A percentile compares a stretch with the other conserved stretches of the same genome.
Evolutionary conservation across 2,113 vertebrate genomes (phyloP).

Genomic region (Lanius collurio): DNA sequence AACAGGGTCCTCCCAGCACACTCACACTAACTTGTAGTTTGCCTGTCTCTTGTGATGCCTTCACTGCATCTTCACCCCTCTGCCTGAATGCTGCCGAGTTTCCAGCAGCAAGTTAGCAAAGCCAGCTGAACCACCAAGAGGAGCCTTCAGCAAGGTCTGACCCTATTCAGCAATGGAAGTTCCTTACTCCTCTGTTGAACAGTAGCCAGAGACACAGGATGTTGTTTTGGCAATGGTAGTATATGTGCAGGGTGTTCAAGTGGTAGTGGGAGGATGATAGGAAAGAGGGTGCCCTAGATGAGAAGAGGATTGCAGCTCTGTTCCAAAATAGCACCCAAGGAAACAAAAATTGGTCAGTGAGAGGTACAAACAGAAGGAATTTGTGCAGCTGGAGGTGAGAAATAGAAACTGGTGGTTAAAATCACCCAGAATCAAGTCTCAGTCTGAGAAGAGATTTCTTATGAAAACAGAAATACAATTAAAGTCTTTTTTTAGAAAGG

Average conservation of each 20-base stretch:
- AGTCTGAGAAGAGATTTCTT: not conserved
- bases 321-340: not conserved
- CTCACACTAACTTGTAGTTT: not conserved
- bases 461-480: not conserved
- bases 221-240: not conserved
- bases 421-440: not conserved
- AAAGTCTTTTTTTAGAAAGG: not conserved
- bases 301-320: not conserved
- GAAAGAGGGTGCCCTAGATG: not conserved
- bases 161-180: not conserved
- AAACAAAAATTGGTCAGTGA: not conserved
- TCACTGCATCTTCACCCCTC: not conserved
- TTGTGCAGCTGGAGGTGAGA: not conserved
- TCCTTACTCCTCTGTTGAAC: not conserved
- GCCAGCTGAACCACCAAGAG: conserved; percentile 24
- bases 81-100: not conserved
- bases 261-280: not conserved
- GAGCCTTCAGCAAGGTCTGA: not conserved
- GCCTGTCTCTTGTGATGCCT: not conserved
- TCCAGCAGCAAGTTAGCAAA: conserved; percentile 24
- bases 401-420: conserved; percentile 13
- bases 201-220: not conserved
- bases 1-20: not conserved
- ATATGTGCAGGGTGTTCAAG: not conserved
- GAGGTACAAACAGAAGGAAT: not conserved